phyloP scores from a whole-genome alignment of 2,797 vertebrate genomes.

The Mormyrops boulengeri region DNA sequence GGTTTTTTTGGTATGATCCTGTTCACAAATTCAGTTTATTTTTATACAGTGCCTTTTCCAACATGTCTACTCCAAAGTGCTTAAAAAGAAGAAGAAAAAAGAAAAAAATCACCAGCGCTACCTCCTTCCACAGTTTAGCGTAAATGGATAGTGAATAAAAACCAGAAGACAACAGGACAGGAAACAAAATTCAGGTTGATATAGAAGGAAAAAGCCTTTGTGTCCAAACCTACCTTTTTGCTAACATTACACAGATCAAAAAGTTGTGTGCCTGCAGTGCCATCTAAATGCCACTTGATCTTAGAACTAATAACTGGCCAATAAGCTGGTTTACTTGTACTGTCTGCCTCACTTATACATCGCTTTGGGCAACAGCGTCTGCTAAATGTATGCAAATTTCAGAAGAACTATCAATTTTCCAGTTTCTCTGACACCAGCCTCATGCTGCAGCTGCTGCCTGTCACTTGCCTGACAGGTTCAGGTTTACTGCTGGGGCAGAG shows the following conservation, averaged over 20 bases:
- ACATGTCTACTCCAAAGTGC: background rate
- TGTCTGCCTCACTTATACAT: background rate
- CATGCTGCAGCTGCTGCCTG: background rate
- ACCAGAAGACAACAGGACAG: background rate
- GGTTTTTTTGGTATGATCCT: background rate
- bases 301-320: background rate
- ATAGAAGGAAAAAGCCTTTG: background rate
- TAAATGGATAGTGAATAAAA: background rate
- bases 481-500: background rate
- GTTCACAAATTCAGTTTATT: background rate
- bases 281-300: background rate
- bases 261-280: background rate
- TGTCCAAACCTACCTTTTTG: background rate
- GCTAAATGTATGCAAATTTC: background rate
- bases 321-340: background rate
- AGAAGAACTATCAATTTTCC: background rate
- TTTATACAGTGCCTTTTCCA: background rate
- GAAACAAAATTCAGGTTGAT: background rate
- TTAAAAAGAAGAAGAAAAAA: background rate
- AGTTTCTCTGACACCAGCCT: background rate
- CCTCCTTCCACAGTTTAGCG: background rate
- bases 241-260: background rate
- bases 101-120: background rate
- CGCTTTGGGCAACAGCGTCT: background rate
- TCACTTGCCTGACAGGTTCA: background rate